Evolutionary conservation across 2,888 invertebrate genomes (phyloP), one percentile per base, ranked within the genome.

Genomic region (Drosophila koepferae): DNA sequence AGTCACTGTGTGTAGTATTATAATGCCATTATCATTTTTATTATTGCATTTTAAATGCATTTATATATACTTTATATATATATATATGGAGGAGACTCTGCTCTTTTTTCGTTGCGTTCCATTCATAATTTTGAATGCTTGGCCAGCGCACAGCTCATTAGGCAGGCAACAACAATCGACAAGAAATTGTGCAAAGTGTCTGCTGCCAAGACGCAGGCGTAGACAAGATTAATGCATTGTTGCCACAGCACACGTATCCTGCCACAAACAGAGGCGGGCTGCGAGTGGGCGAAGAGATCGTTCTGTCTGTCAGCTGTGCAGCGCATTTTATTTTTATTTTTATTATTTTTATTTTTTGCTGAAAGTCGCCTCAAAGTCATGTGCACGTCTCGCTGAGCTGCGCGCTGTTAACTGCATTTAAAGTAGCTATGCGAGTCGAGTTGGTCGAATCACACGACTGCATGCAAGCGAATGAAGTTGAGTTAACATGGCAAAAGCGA

Each of bases 11-110:
- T 68, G 63, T 80, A 63, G 74, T 88, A 88, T 81, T 85, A 89
- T 86, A 89, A 87, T 89, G 83, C 54, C 83, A 88, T 89, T 89
- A 89, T 86, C 75, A 74, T 87, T 81, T 87, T 82, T 80, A 81
- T 87, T 86, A 87, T 89, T 86, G 86, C 86, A 87, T 88, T 86
- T 86, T 81, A 88, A 86, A 89, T 86, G 90, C 90, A 89, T 72
- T 86, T 72, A 67, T 71, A 72, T 68, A 56, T 51, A 23, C 48
- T 31, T 10, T 64, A 56, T 34, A 16, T 48, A 28, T 34, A 16
- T 46, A 28, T 5, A 20, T 20, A 20, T 20, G 20, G 20, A 20
- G 38, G 10, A 31, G 40, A 3, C 14, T 34, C 36, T 49, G 20
- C n/a, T n/a, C 61, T 36, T 44, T 44, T 28, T 60, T 46, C 43